phyloP scores from a whole-genome alignment of 2,113 vertebrate genomes.

The Coracopsis vasa region DNA sequence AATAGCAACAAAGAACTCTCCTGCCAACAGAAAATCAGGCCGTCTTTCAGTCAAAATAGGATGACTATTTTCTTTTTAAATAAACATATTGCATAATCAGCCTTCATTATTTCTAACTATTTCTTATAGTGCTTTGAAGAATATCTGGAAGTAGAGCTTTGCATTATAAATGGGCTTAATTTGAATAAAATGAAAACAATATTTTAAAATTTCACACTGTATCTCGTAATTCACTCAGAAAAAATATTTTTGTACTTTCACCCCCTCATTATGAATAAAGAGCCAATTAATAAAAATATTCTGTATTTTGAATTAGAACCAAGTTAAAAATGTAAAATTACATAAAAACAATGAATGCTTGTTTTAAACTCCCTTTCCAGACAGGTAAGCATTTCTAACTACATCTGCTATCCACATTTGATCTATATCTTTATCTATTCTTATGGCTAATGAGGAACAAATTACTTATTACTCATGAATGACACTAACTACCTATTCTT shows the following conservation, averaged over 20 bases:
- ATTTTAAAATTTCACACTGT: background rate
- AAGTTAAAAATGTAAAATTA: conserved; percentile 52
- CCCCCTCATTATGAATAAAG: background rate
- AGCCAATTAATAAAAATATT: conserved; percentile 22
- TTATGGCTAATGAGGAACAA: conserved; percentile 75
- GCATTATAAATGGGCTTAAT: background rate
- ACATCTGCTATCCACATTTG: conserved; percentile 58
- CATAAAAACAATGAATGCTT: conserved; percentile 11
- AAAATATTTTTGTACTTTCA: conserved; percentile 33
- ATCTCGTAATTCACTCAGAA: conserved; percentile 6
- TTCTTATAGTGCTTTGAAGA: background rate
- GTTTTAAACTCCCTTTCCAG: conserved; percentile 18
- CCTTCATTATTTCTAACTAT: background rate
- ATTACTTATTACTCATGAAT: conserved; percentile 82
- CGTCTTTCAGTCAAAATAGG: background rate
- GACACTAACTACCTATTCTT: conserved; percentile 80
- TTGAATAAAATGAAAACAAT: background rate
- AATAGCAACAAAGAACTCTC: background rate
- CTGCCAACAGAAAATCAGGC: background rate
- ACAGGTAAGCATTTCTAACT: conserved; percentile 59
- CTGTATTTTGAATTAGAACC: conserved; percentile 39
- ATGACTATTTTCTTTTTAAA: background rate
- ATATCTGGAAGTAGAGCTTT: background rate
- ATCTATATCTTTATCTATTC: conserved; percentile 72
- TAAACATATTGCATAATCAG: background rate